Conservation (phyloP, 2,888 invertebrate genomes). For the Agrochola lota region DNA sequence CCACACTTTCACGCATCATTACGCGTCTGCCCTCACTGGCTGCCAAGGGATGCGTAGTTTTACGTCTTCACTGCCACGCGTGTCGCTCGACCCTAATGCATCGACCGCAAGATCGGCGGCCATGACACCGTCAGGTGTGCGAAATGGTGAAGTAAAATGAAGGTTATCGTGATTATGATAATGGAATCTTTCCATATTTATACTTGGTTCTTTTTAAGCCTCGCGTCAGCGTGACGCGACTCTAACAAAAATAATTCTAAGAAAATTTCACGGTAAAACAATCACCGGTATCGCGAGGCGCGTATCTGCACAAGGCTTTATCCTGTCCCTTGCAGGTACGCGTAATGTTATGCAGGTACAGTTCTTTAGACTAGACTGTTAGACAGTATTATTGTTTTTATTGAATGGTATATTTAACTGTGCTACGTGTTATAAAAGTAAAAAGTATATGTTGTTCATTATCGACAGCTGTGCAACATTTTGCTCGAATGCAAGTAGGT, state of each 20-base stretch:
- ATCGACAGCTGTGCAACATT: not conserved
- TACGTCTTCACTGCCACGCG: slow-evolving; percentile 54
- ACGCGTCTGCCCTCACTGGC: not conserved
- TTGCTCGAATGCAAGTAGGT: not conserved
- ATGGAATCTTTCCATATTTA: slow-evolving; percentile 2
- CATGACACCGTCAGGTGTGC: slow-evolving; percentile 13
- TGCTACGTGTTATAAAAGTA: not conserved
- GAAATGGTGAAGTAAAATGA: not conserved
- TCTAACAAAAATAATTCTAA: too few relatives aligned
- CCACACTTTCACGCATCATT: slow-evolving; percentile 9
- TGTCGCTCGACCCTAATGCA: slow-evolving; percentile 34
- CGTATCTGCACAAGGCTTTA: not conserved
- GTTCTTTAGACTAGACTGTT: not conserved
- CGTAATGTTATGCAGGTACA: too few relatives aligned
- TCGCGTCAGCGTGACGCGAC: too few relatives aligned
- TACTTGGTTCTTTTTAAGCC: not conserved
- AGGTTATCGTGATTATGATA: slow-evolving; percentile 18
- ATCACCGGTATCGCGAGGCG: too few relatives aligned
- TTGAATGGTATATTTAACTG: not conserved
- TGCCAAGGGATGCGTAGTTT: slow-evolving; percentile 28
- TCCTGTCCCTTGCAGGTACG: not conserved
- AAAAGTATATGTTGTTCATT: too few relatives aligned
- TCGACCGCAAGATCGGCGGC: slow-evolving; percentile 14
- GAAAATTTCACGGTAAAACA: too few relatives aligned
- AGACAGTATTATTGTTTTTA: not conserved